Conservation (phyloP, 2,888 invertebrate species). For the Zeuzera pyrina region DNA sequence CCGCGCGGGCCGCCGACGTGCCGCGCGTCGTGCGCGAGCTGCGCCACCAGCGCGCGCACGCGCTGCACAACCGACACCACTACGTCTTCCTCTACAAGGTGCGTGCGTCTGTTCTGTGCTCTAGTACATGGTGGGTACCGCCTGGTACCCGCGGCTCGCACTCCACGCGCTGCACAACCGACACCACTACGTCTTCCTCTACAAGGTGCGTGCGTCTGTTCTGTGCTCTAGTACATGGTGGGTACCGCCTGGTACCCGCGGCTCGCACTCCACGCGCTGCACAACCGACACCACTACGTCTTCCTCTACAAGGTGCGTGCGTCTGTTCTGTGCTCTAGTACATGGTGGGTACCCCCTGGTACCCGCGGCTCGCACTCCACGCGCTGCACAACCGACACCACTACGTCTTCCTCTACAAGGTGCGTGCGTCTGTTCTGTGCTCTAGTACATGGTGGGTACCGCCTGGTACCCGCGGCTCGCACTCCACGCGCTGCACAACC, state of each 20-base stretch:
- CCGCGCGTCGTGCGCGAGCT: conserved; percentile 88
- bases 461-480: too few species aligned
- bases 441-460: too few species aligned
- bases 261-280: conserved; percentile 91
- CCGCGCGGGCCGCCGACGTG: conserved; percentile 85
- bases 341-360: too few species aligned
- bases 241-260: conserved; percentile 84
- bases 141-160: conserved; percentile 92
- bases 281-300: conserved; percentile 93
- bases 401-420: background rate
- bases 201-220: conserved; percentile 92
- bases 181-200: conserved; percentile 94
- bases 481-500: conserved; percentile 92
- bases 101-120: background rate
- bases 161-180: conserved; percentile 91
- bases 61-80: conserved; percentile 93
- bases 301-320: conserved; percentile 94
- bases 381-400: background rate
- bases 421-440: too few species aligned
- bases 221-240: conserved; percentile 88
- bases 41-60: conserved; percentile 89
- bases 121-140: conserved; percentile 24
- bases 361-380: too few species aligned
- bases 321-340: too few species aligned
- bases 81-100: conserved; percentile 95